Conservation (phyloP, 2,888 invertebrate species). For the Thumatha senex region DNA sequence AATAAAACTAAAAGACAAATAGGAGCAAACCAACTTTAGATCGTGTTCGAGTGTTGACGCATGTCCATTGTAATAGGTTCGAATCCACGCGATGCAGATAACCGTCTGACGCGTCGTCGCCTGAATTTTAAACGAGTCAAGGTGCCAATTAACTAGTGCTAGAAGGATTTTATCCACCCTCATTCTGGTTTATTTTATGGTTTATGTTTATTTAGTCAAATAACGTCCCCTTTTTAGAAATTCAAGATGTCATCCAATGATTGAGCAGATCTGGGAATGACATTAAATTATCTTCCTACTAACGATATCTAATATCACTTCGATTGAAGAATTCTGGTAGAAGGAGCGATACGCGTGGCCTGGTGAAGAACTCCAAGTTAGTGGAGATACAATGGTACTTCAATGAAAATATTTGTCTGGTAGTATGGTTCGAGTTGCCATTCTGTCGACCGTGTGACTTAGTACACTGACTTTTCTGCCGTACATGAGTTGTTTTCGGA, state of each 20-base stretch:
- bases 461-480: too few relatives aligned
- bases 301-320: too few relatives aligned
- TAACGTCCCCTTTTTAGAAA: too few relatives aligned
- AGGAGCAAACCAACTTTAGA: slow-evolving; percentile 24
- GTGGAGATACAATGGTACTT: too few relatives aligned
- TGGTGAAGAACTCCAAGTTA: too few relatives aligned
- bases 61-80: slow-evolving; percentile 56
- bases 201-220: too few relatives aligned
- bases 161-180: background rate
- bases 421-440: background rate
- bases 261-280: too few relatives aligned
- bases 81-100: slow-evolving; percentile 41
- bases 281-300: too few relatives aligned
- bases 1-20: slow-evolving; percentile 33
- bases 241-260: too few relatives aligned
- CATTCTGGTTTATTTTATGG: background rate
- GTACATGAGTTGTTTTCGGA: background rate
- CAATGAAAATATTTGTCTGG: background rate
- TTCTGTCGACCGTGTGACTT: too few relatives aligned
- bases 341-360: too few relatives aligned
- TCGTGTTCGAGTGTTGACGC: slow-evolving; percentile 44
- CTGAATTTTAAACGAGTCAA: slow-evolving; percentile 53
- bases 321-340: too few relatives aligned
- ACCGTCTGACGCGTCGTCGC: slow-evolving; percentile 56
- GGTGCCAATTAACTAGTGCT: slow-evolving; percentile 47